Evolutionary conservation across 2,888 invertebrate genomes (phyloP).

Genomic region (Schrankia costaestrigalis): DNA sequence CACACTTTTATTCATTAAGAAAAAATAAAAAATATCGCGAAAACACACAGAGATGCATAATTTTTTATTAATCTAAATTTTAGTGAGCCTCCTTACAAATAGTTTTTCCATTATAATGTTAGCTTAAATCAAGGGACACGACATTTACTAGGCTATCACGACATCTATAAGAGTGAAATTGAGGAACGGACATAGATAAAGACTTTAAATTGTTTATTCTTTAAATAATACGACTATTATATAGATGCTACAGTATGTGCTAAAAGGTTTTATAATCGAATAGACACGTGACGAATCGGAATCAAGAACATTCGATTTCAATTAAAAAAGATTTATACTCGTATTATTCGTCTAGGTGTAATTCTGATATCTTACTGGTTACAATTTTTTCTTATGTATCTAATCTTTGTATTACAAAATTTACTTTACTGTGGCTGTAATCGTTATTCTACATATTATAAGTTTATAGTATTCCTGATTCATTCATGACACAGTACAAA

Average conservation of each 20-base stretch:
- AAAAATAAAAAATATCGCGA: conserved; percentile 38
- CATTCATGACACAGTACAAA: no score
- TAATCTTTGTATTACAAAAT: conserved; percentile 7
- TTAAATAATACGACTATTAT: conserved; percentile 63
- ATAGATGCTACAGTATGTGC: conserved; percentile 52
- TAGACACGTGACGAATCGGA: conserved; percentile 32
- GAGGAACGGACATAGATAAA: conserved; percentile 78
- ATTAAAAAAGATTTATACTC: conserved; percentile 25
- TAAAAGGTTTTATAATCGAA: conserved; percentile 41
- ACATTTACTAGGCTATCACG: conserved; percentile 77
- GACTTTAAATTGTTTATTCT: conserved; percentile 60
- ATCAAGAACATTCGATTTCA: conserved; percentile 24
- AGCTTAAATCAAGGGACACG: conserved; percentile 63
- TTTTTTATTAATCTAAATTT: conserved; percentile 44
- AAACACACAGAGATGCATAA: conserved; percentile 61
- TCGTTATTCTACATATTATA: no score
- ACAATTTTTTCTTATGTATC: conserved; percentile 8
- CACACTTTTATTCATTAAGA: conserved; percentile 11
- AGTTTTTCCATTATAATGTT: conserved; percentile 43
- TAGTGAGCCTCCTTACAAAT: conserved; percentile 69
- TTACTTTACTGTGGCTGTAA: no score
- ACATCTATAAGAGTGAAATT: conserved; percentile 78
- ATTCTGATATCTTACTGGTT: conserved; percentile 31
- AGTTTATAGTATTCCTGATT: no score
- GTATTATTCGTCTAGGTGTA: conserved; percentile 22